Evolutionary conservation across 2,113 vertebrate genomes (phyloP).

Genomic region (Acanthochromis polyacanthus): DNA sequence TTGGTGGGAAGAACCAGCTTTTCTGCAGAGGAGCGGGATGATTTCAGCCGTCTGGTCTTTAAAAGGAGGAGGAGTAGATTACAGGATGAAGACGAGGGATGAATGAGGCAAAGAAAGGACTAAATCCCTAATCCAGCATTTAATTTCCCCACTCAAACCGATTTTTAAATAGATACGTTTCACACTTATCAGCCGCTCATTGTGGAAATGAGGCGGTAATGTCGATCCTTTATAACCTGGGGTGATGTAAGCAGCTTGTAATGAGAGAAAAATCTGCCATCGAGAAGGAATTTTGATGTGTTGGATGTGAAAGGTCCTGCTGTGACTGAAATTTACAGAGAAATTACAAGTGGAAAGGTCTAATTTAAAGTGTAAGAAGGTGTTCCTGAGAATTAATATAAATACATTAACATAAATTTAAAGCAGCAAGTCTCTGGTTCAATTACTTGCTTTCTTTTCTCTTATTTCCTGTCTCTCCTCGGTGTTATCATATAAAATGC

Average conservation of each 20-base stretch:
- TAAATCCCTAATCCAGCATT: slow-evolving; percentile 40
- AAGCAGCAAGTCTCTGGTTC: no score
- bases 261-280: not conserved
- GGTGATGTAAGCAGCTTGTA: slow-evolving; percentile 3
- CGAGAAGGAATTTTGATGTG: not conserved
- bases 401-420: no score
- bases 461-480: no score
- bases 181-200: not conserved
- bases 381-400: no score
- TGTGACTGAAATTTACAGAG: not conserved
- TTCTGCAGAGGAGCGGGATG: slow-evolving; percentile 5
- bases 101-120: slow-evolving; percentile 19
- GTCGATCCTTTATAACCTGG: not conserved
- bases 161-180: slow-evolving; percentile 17
- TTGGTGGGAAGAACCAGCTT: not conserved
- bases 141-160: slow-evolving; percentile 26
- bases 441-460: no score
- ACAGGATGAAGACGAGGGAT: slow-evolving; percentile 21
- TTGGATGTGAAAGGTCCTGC: not conserved
- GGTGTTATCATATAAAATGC: no score
- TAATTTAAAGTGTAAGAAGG: not conserved
- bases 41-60: slow-evolving; percentile 22
- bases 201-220: not conserved
- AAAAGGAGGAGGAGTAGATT: slow-evolving; percentile 29
- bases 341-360: not conserved